Base-by-base conservation (phyloP, 2,797 vertebrate genomes). In the Onychomys torridus region DNA sequence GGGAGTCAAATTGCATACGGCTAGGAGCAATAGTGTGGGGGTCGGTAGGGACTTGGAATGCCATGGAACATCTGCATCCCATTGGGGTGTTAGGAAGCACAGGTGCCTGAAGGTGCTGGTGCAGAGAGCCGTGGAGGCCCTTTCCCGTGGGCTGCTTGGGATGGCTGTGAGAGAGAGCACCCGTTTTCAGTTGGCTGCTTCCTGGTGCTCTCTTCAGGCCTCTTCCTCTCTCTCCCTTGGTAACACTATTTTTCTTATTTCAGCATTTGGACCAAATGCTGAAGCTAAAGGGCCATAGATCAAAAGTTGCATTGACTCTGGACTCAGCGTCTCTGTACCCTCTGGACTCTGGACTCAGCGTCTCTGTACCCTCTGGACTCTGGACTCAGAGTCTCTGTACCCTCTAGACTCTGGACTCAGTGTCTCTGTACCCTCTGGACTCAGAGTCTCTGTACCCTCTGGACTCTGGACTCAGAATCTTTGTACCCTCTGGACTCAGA, bases 1-100 rank as follows among this genome's bases (percentile, higher is more conserved):
- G 32, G 52, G 67, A 85, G n/a, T 21, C 61, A 93, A 71, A 79
- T 40, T 55, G 69, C 16, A 4, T 1, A 16, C 23, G 4, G 10
- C 21, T 11, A 32, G 32, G 16, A 92, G 23, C 7, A 12, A 0
- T 5, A 34, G 49, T 34, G 55, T 17, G 0, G 43, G 78, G 65
- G 6, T 61, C 1, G 0, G 49, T 10, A 17, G 84, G 59, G 32
- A 32, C 5, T 4, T 55, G 49, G 10, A 19, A 19, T n/a, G 1
- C 81, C 23, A 7, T 76, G 10, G n/a, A 69, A 63, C 55, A 2
- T 52, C 79, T 65, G 79, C 27, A 2, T 78, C 25, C 76, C 61
- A 4, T 8, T 27, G 3, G 2, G n/a, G 6, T 29, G 81, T 34
- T 83, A 79, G 55, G 82, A n/a, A 87, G 14, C 57, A 40, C 8